A percentile compares a stretch with the other conserved stretches of the same genome.
phyloP scores from a whole-genome alignment of 2,113 vertebrate species.

The Boulengeromyrus knoepffleri region DNA sequence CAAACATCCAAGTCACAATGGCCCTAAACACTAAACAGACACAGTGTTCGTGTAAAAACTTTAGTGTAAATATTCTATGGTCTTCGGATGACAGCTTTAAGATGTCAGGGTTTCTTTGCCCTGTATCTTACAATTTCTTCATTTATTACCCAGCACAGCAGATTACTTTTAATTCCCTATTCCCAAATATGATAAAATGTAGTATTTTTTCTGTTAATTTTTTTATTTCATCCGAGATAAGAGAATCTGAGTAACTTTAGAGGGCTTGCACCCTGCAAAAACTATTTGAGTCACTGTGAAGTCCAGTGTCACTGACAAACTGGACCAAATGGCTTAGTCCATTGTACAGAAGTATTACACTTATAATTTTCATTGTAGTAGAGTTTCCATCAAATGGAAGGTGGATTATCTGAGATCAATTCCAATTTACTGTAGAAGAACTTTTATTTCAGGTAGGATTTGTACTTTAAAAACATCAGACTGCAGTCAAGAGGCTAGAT shows the following conservation, averaged over 20 bases:
- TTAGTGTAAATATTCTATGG: not conserved
- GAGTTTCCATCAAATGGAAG: slow-evolving; percentile 1
- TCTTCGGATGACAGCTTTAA: not conserved
- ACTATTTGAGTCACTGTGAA: not conserved
- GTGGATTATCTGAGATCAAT: slow-evolving; percentile 10
- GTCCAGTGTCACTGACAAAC: not conserved
- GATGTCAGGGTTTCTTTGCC: not conserved
- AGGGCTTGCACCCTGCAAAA: not conserved
- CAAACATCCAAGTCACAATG: not conserved
- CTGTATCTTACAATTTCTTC: not conserved
- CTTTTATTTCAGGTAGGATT: slow-evolving; percentile 8
- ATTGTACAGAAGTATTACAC: not conserved
- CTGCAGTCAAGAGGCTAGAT: not conserved
- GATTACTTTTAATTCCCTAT: not conserved
- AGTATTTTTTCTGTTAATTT: not conserved
- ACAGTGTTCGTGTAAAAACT: not conserved
- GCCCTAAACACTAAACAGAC: not conserved
- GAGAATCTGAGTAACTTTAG: not conserved
- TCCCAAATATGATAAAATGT: not conserved
- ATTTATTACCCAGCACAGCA: not conserved
- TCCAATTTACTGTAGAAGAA: slow-evolving; percentile 16
- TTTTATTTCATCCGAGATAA: not conserved
- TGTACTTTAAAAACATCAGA: not conserved
- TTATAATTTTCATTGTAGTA: not conserved
- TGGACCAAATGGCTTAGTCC: not conserved